Evolutionary conservation across 92 coral and sea anemone genomes (phyloP).

Genomic region (Hydrozoanthus gracilis): DNA sequence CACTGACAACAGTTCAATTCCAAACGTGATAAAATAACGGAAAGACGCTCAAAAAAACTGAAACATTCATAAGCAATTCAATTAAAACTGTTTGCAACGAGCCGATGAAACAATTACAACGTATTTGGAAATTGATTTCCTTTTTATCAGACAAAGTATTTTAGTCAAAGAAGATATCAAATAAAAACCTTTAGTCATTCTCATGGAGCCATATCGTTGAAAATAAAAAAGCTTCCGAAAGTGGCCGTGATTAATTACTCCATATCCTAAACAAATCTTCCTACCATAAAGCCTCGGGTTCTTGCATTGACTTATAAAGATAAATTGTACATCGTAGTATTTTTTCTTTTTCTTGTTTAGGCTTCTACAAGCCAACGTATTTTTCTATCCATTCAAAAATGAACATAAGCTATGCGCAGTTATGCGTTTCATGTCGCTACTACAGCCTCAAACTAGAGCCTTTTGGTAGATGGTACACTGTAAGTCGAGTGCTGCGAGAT

Average conservation of each 20-base stretch:
- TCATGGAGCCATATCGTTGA: slow-evolving; percentile 9
- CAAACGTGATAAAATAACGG: slow-evolving; percentile 7
- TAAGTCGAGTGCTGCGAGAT: slow-evolving; percentile 10
- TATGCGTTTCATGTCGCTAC: background rate
- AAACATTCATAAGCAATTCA: background rate
- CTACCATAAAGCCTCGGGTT: slow-evolving; percentile 4
- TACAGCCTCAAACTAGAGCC: slow-evolving; percentile 10
- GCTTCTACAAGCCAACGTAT: background rate
- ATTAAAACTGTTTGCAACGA: slow-evolving; percentile 6
- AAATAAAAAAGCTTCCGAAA: slow-evolving; percentile 1
- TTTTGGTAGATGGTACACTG: background rate
- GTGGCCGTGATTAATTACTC: background rate
- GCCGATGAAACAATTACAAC: background rate
- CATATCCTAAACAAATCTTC: background rate
- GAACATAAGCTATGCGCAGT: slow-evolving; percentile 5
- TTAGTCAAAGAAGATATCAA: slow-evolving; percentile 2
- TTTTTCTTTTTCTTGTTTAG: background rate
- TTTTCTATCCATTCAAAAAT: background rate
- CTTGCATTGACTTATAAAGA: background rate
- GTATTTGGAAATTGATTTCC: background rate
- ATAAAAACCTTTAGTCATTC: background rate
- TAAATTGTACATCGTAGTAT: background rate
- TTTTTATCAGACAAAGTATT: background rate
- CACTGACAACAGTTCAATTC: slow-evolving; percentile 4
- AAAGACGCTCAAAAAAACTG: background rate